Conservation (phyloP, 1,140 invertebrate genomes). For the Bombus fervidus region DNA sequence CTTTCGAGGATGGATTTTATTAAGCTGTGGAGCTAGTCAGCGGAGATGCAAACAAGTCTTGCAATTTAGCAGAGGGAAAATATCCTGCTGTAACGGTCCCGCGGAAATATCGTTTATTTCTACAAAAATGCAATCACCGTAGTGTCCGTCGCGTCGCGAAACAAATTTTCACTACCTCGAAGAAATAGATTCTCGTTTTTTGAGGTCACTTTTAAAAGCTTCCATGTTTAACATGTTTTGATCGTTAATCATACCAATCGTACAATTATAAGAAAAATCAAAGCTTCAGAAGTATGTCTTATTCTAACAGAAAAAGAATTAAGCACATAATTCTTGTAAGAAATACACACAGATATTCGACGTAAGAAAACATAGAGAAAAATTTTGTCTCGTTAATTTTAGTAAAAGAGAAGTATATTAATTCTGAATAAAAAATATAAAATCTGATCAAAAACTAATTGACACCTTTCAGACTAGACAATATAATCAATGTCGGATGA, state of each 20-base stretch:
- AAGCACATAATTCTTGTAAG: no score
- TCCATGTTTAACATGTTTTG: no score
- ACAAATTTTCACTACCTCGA: neutral
- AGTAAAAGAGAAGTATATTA: no score
- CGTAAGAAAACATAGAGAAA: no score
- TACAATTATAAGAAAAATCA: no score
- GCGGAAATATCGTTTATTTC: conserved; percentile 28
- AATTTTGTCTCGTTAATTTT: no score
- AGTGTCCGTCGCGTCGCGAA: neutral
- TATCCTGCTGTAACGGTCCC: neutral
- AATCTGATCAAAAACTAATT: neutral
- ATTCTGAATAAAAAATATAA: no score
- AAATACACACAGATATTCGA: no score
- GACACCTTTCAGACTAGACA: neutral
- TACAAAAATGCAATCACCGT: conserved; percentile 1
- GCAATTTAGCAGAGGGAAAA: conserved; percentile 46
- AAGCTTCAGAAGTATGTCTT: no score
- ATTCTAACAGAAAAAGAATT: no score
- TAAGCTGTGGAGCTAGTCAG: conserved; percentile 27
- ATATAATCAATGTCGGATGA: neutral
- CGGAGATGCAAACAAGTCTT: conserved; percentile 18
- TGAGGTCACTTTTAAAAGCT: neutral
- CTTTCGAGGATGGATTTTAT: conserved; percentile 58
- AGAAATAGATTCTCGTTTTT: neutral
- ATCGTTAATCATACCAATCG: no score